Evolutionary conservation across 2,888 invertebrate genomes (phyloP), one percentile per base, ranked within the genome.

Genomic region (Trissolcus brochymenae): DNA sequence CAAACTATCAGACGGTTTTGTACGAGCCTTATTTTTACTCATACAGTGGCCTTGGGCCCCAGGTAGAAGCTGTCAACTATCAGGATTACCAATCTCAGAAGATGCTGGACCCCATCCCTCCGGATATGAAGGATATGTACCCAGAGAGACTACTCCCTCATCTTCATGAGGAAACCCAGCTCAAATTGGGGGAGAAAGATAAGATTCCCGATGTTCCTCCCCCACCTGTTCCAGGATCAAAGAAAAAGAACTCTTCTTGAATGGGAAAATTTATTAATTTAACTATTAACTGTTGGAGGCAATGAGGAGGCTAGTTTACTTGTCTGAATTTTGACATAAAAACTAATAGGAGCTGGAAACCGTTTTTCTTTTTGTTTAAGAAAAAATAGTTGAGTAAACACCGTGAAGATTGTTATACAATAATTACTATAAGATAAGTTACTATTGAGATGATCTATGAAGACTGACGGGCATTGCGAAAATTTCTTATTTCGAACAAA

Each of bases 21-120:
- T 87, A 87, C 77, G 86, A 86, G 29, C 87, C 87, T 4, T 87
- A 87, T 53, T 84, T 85, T 25, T 86, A 87, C 71, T 78, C 86
- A 1, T 86, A 87, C 73, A 85, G 84, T 62, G 81, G 84, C 3
- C 84, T 82, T 73, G 83, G 83, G 13, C 83, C 85, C 4, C 83
- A 84, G 17, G 62, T 85, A 6, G 78, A 81, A 3, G 84, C 85
- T 0, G 84, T 83, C 4, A 81, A 83, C 11, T 87, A 87, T 59
- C 84, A 85, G 60, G 79, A 85, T 6, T 82, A 85, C 66, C 84
- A 84, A 60, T 82, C 84, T 0, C 84, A 82, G 11, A 82, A 82
- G 2, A 57, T 82, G 6, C 35, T 85, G 6, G 82, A 84, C 29
- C 84, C 87, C 13, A 77, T 86, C 9, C 82, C 83, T 1, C 82